A percentile compares a stretch with the other conserved stretches of the same genome.
phyloP scores from a whole-genome alignment of 2,797 vertebrate genomes.

The Nannoperca australis region DNA sequence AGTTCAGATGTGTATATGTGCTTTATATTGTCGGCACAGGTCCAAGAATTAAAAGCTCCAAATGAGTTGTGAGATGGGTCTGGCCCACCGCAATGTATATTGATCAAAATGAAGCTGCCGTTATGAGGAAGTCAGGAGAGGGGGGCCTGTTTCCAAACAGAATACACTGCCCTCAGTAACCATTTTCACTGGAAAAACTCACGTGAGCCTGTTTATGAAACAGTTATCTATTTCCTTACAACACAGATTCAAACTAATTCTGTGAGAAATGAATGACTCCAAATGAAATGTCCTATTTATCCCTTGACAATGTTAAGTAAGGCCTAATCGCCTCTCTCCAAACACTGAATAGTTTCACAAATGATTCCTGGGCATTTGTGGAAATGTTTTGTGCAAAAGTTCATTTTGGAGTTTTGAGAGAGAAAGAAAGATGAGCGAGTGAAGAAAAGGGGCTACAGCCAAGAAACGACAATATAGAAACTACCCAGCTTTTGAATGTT shows the following conservation, averaged over 20 bases:
- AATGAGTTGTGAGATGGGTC: slow-evolving; percentile 36
- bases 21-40: slow-evolving; percentile 22
- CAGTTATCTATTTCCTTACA: slow-evolving; percentile 11
- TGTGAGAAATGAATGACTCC: background rate
- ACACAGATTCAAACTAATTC: slow-evolving; percentile 7
- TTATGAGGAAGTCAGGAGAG: slow-evolving; percentile 5
- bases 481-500: background rate
- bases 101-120: slow-evolving; percentile 42
- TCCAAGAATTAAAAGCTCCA: slow-evolving; percentile 46
- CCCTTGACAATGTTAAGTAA: slow-evolving; percentile 12
- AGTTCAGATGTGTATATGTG: slow-evolving; percentile 8
- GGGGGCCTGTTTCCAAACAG: slow-evolving; percentile 19
- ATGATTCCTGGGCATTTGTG: background rate
- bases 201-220: slow-evolving; percentile 33
- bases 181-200: slow-evolving; percentile 22
- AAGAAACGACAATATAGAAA: slow-evolving; percentile 1
- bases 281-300: slow-evolving; percentile 25
- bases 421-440: slow-evolving; percentile 7
- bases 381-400: slow-evolving; percentile 13
- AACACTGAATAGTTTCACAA: background rate
- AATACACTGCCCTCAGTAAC: slow-evolving; percentile 8
- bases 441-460: background rate
- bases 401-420: background rate
- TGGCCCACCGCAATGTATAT: slow-evolving; percentile 17
- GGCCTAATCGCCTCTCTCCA: background rate